Percentiles rank a stretch among this genome's conserved stretches.
phyloP scores from a whole-genome alignment of 2,113 vertebrate genomes.

The Mirza zaza region DNA sequence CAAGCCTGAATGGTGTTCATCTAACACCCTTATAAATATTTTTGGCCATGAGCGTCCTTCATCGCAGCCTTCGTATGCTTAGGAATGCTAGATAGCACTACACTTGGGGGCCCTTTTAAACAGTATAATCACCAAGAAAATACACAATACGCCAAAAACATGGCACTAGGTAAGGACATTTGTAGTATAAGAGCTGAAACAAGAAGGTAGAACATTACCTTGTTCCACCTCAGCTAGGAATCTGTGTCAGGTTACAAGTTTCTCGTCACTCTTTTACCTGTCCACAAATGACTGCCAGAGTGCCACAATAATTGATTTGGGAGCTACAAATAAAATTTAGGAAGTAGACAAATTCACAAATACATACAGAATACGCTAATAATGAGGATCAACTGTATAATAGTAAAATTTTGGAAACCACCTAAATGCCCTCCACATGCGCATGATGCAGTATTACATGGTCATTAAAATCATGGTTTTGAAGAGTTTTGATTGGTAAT shows the following conservation, averaged over 20 bases:
- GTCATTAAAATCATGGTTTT: constrained; percentile 24
- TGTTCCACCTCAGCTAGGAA: background rate
- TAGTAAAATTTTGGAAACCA: background rate
- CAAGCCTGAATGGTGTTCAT: background rate
- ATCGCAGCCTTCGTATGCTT: background rate
- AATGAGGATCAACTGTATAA: background rate
- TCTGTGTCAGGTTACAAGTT: background rate
- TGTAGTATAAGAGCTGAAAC: background rate
- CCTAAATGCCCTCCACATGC: background rate
- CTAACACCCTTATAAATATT: background rate
- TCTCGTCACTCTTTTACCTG: background rate
- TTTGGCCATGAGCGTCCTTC: background rate
- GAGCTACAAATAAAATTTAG: background rate
- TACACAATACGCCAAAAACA: background rate
- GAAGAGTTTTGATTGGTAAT: constrained; percentile 18
- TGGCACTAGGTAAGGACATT: background rate
- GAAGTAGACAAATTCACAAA: background rate
- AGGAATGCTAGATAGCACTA: background rate
- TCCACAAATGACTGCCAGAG: background rate
- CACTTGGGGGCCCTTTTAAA: background rate
- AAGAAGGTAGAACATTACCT: background rate
- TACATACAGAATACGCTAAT: background rate
- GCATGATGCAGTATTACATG: background rate
- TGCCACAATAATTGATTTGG: background rate
- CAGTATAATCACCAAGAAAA: background rate